Percentiles rank a stretch among this genome's conserved stretches.
Conservation (phyloP, 92 coral and sea anemone genomes). For the Siderastrea radians region DNA sequence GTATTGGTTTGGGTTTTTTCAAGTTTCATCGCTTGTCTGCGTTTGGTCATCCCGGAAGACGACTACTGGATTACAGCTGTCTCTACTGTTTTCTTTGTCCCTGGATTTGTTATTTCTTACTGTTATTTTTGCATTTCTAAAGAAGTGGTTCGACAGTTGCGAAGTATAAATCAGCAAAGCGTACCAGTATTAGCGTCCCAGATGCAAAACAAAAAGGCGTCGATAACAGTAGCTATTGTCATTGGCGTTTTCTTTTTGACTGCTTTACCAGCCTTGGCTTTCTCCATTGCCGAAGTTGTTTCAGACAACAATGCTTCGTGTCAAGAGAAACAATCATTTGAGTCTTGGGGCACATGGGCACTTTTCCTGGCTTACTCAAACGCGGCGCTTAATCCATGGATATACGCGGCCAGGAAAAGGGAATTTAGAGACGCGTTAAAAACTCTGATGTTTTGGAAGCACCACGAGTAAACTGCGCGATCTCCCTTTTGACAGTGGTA, state of each 20-base stretch:
- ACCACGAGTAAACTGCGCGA: background rate
- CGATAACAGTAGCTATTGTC: slow-evolving; percentile 43
- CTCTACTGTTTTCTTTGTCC: slow-evolving; percentile 13
- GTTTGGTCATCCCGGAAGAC: slow-evolving; percentile 26
- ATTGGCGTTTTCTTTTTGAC: slow-evolving; percentile 39
- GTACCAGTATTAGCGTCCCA: background rate
- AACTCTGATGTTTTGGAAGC: slow-evolving; percentile 18
- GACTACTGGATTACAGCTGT: slow-evolving; percentile 26
- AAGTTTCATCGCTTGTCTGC: slow-evolving; percentile 23
- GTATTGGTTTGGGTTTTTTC: slow-evolving; percentile 30
- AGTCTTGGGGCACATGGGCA: slow-evolving; percentile 41
- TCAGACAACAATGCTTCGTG: background rate
- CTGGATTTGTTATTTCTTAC: slow-evolving; percentile 29
- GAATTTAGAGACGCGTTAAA: slow-evolving; percentile 46
- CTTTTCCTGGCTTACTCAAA: slow-evolving; percentile 34
- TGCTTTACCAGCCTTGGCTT: slow-evolving; percentile 20
- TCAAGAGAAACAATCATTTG: background rate
- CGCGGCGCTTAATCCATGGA: slow-evolving; percentile 52
- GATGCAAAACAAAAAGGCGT: slow-evolving; percentile 34
- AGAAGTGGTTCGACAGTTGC: slow-evolving; percentile 33
- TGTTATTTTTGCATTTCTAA: slow-evolving; percentile 27
- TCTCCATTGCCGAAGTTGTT: slow-evolving; percentile 6
- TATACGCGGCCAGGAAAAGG: slow-evolving; percentile 47
- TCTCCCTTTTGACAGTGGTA: too few species aligned
- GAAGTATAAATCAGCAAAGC: slow-evolving; percentile 1